A percentile compares a stretch with the other conserved stretches of the same genome.
Evolutionary conservation across 2,113 vertebrate species (phyloP).

Genomic region (Chinchilla lanigera): DNA sequence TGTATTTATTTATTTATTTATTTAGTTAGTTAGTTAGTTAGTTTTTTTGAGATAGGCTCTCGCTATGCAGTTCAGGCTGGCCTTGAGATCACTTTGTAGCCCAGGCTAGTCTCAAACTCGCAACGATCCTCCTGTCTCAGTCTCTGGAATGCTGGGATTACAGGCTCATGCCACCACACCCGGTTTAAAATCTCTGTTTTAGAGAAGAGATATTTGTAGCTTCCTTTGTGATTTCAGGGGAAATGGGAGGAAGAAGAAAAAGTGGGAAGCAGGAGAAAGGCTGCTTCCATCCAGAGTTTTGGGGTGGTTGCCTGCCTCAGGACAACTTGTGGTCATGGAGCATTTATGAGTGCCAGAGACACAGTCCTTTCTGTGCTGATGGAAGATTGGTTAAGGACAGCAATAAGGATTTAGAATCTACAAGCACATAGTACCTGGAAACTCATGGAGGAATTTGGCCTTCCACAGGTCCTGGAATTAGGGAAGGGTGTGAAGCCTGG

Average conservation of each 20-base stretch:
- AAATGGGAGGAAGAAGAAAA: background rate
- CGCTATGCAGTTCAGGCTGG: no score
- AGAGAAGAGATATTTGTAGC: fast-evolving
- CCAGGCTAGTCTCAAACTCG: no score
- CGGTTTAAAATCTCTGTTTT: background rate
- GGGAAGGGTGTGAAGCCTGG: background rate
- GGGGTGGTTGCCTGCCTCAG: background rate
- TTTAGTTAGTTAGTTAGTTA: no score
- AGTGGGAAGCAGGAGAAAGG: background rate
- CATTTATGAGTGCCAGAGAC: fast-evolving
- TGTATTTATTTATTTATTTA: no score
- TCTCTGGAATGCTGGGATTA: no score
- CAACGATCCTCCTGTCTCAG: no score
- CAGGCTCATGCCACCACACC: no score
- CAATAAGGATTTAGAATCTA: background rate
- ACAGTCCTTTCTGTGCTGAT: background rate
- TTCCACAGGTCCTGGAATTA: fast-evolving
- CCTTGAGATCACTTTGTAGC: no score
- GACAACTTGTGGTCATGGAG: fast-evolving
- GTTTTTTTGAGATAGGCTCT: no score
- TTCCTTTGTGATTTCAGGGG: background rate
- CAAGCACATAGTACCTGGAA: background rate
- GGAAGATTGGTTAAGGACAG: no score
- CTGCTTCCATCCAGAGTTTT: no score
- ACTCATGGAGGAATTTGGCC: no score